These are phyloP conservation scores for Leptonema lineaticorne DNA, from an alignment of 1,140 invertebrate species.

Conservation along the genomic window DNA sequence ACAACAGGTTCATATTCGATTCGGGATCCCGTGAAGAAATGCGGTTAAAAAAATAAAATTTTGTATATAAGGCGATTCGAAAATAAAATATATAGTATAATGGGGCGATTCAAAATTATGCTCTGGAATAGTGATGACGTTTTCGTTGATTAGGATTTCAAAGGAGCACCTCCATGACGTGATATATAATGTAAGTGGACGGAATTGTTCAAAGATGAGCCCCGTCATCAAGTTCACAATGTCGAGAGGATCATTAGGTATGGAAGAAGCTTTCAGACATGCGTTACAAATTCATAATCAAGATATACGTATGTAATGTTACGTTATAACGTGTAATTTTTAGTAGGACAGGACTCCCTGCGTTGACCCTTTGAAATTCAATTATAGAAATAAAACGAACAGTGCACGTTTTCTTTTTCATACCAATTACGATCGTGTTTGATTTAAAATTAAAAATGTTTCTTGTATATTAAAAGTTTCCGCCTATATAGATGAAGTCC, in stretches of 20 bases:
- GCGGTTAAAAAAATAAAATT: neutral
- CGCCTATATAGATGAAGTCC: too few relatives aligned
- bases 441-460: too few relatives aligned
- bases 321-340: too few relatives aligned
- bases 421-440: too few relatives aligned
- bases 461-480: too few relatives aligned
- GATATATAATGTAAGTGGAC: neutral
- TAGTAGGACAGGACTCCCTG: too few relatives aligned
- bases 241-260: conserved; percentile 33
- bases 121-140: neutral
- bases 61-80: too few relatives aligned
- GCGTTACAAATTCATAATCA: conserved; percentile 37
- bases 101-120: too few relatives aligned
- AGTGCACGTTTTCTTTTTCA: too few relatives aligned
- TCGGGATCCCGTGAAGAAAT: neutral
- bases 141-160: neutral
- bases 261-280: conserved; percentile 16
- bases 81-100: too few relatives aligned
- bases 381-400: too few relatives aligned
- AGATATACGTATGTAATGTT: conserved; percentile 24
- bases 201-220: conserved; percentile 13
- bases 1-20: neutral
- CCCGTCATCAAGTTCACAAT: conserved; percentile 8
- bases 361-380: too few relatives aligned
- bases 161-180: neutral